Evolutionary conservation across 2,797 vertebrate genomes (phyloP).

Genomic region (Sylvilagus floridanus): DNA sequence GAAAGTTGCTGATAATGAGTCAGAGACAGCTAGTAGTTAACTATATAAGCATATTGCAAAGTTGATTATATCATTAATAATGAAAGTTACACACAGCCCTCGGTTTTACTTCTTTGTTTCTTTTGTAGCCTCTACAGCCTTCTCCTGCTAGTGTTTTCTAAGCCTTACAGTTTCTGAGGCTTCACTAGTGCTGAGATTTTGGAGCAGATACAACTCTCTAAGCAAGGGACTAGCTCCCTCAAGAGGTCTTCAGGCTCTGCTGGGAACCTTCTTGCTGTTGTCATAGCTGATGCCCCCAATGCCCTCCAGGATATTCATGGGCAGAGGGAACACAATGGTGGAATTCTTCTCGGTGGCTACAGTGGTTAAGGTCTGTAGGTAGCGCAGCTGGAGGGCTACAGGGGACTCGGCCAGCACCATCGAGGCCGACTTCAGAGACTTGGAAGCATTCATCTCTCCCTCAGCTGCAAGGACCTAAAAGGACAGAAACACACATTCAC

Average conservation of each 20-base stretch:
- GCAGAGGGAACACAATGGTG: constrained; percentile 89
- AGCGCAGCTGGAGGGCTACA: constrained; percentile 88
- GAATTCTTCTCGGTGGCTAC: constrained; percentile 87
- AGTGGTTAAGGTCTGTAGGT: constrained; percentile 89
- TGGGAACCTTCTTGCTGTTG: constrained; percentile 45
- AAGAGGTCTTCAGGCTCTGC: background rate
- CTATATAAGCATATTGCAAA: background rate
- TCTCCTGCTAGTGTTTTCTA: background rate
- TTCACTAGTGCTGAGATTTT: background rate
- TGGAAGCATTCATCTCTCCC: constrained; percentile 90
- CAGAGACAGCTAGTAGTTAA: no score
- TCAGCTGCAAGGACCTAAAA: constrained; percentile 89
- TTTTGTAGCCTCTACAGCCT: background rate
- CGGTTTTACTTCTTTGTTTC: background rate
- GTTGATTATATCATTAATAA: background rate
- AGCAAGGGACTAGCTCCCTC: rapidly evolving
- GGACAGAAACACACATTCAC: background rate
- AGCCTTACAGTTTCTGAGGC: background rate
- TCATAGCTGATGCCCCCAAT: constrained; percentile 61
- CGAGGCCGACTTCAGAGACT: constrained; percentile 88
- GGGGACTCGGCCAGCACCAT: constrained; percentile 85
- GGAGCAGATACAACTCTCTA: background rate
- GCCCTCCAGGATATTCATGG: constrained; percentile 85
- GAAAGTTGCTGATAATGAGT: background rate
- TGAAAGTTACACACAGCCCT: background rate